These are phyloP conservation scores for Nothobranchius kuhntae DNA, from an alignment of 2,113 vertebrate species.

Conservation along the genomic window DNA sequence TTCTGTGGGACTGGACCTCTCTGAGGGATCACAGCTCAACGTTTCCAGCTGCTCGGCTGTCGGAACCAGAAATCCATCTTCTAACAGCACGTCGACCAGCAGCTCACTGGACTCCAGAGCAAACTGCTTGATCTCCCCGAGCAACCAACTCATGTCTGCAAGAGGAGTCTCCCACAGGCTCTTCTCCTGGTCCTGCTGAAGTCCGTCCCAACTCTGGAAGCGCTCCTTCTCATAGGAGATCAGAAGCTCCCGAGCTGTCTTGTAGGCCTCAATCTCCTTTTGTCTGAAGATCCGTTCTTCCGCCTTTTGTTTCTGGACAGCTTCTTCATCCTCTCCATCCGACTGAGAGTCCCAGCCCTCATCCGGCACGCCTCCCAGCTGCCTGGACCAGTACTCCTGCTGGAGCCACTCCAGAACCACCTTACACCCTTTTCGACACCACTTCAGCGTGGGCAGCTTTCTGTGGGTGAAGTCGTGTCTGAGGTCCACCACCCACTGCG, in stretches of 20 bases:
- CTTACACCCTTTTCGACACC: conserved; percentile 89
- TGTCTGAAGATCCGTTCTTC: conserved; percentile 61
- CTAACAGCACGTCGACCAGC: conserved; percentile 83
- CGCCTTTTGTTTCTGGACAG: conserved; percentile 48
- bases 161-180: conserved; percentile 77
- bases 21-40: conserved; percentile 80
- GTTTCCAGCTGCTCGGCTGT: conserved; percentile 86
- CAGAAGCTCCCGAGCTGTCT: conserved; percentile 84
- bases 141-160: conserved; percentile 86
- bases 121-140: conserved; percentile 88
- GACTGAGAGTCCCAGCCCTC: conserved; percentile 81
- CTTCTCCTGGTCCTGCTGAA: conserved; percentile 42
- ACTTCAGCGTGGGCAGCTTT: conserved; percentile 86
- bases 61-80: conserved; percentile 92
- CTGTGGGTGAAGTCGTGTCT: conserved; percentile 91
- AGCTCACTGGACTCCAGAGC: conserved; percentile 80
- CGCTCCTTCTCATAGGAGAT: conserved; percentile 88
- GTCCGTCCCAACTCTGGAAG: conserved; percentile 71
- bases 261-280: conserved; percentile 84
- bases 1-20: background rate
- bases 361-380: conserved; percentile 82
- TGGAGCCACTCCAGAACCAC: conserved; percentile 94
- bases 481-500: conserved; percentile 92
- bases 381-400: conserved; percentile 91
- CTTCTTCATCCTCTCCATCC: conserved; percentile 75